Base-by-base conservation (phyloP, 2,888 invertebrate species). In the Aphodius granarius region DNA sequence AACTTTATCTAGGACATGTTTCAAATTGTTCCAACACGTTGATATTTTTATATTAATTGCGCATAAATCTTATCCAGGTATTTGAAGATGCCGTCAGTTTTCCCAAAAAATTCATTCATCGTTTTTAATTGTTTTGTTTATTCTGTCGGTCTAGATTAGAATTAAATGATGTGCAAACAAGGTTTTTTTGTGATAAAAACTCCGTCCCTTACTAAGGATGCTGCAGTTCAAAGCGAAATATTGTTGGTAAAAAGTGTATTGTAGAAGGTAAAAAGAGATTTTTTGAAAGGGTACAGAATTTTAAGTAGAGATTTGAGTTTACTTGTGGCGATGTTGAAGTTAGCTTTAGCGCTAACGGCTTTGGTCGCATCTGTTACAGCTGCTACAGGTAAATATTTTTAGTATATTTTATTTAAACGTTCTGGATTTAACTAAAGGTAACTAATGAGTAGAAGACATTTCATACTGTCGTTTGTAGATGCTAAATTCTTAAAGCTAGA, bases 351-450 rank as follows among this genome's bases (percentile, higher is more conserved):
- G 43, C 43, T 43, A 13, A 43, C 43, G 43, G 43, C 13, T 13
- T 43, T 43, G 43, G 43, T 13, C 43, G 62, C 66, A 20, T 18
- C 66, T 16, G 19, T 68, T 5, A 13, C 19, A 43, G 73, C 43
- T 5, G 22, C 66, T n/a, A 66, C 66, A 18, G 73, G 73, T 73
- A 73, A 73, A 16, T 19, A 21, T 43, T 43, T 43, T 43, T 9
- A 43, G 13, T 43, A 43, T 43, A n/a, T n/a, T n/a, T n/a, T n/a
- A n/a, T n/a, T n/a, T n/a, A n/a, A n/a, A n/a, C n/a, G n/a, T n/a
- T n/a, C n/a, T n/a, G n/a, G n/a, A n/a, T n/a, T n/a, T n/a, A n/a
- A n/a, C n/a, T n/a, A n/a, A n/a, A n/a, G n/a, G n/a, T n/a, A n/a
- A n/a, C n/a, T n/a, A n/a, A n/a, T n/a, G n/a, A n/a, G n/a, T n/a